Conservation (phyloP, 2,113 vertebrate species). For the Calidris pugnax region DNA sequence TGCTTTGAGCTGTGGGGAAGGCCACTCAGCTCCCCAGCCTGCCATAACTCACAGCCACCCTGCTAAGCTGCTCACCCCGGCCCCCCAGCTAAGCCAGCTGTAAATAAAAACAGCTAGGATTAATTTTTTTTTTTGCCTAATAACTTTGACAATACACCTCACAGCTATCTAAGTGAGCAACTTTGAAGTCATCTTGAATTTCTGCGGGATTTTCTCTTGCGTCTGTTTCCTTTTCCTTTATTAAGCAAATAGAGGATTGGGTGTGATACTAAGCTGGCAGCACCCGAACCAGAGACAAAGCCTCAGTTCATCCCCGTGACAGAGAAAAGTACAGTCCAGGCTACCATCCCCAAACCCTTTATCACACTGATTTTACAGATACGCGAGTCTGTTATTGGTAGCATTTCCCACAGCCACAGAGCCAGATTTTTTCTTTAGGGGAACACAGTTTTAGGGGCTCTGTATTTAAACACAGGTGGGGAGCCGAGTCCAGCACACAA, state of each 20-base stretch:
- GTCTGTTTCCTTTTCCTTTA: background rate
- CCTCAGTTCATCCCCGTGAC: background rate
- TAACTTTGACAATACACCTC: constrained; percentile 11
- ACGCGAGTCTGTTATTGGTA: background rate
- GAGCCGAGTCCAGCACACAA: background rate
- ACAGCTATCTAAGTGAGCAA: background rate
- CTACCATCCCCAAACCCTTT: background rate
- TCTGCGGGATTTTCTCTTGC: constrained; percentile 21
- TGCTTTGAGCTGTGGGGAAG: background rate
- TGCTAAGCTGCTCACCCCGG: background rate
- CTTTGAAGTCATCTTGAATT: constrained; percentile 46
- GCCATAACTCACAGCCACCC: background rate
- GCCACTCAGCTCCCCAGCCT: background rate
- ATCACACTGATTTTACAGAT: background rate
- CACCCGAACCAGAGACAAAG: background rate
- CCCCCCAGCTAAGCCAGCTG: constrained; percentile 9
- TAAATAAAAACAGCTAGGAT: constrained; percentile 48
- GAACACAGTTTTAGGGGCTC: background rate
- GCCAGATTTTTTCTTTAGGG: background rate
- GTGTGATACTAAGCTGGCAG: constrained; percentile 32
- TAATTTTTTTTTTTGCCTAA: background rate
- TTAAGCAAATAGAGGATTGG: background rate
- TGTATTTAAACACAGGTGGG: background rate
- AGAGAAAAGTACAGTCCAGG: background rate
- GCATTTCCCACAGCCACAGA: background rate